Evolutionary conservation across 2,888 invertebrate genomes (phyloP).

Genomic region (Amphipyra tragopoginis): DNA sequence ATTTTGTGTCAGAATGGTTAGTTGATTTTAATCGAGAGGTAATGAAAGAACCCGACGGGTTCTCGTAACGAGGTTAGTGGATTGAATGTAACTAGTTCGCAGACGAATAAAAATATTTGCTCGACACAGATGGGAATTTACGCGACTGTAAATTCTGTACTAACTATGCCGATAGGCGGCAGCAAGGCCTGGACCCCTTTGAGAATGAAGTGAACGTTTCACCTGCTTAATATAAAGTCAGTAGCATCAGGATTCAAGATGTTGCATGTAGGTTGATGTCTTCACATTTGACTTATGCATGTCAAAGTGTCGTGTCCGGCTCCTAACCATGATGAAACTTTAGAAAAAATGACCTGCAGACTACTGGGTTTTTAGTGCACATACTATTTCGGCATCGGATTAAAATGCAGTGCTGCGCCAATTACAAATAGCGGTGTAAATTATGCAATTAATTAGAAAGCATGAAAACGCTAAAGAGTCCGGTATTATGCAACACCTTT

Average conservation of each 20-base stretch:
- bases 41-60: constrained; percentile 61
- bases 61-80: constrained; percentile 73
- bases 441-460: constrained; percentile 73
- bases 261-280: constrained; percentile 13
- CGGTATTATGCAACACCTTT: constrained; percentile 54
- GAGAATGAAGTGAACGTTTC: constrained; percentile 20
- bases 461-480: constrained; percentile 61
- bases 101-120: constrained; percentile 73
- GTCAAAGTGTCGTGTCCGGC: constrained; percentile 5
- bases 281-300: constrained; percentile 13
- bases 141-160: constrained; percentile 64
- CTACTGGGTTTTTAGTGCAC: constrained; percentile 3
- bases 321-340: constrained; percentile 10
- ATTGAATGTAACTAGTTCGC: constrained; percentile 72
- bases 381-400: not conserved
- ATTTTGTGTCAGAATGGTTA: constrained; percentile 46
- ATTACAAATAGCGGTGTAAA: constrained; percentile 45
- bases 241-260: constrained; percentile 20
- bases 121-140: constrained; percentile 69
- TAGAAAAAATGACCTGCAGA: constrained; percentile 3
- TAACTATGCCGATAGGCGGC: constrained; percentile 51
- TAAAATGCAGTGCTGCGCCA: constrained; percentile 32
- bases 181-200: constrained; percentile 8
- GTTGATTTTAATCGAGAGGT: constrained; percentile 55
- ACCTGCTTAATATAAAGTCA: constrained; percentile 5